These are phyloP conservation scores for Sesia apiformis DNA, from an alignment of 2,888 invertebrate genomes.

Conservation along the genomic window DNA sequence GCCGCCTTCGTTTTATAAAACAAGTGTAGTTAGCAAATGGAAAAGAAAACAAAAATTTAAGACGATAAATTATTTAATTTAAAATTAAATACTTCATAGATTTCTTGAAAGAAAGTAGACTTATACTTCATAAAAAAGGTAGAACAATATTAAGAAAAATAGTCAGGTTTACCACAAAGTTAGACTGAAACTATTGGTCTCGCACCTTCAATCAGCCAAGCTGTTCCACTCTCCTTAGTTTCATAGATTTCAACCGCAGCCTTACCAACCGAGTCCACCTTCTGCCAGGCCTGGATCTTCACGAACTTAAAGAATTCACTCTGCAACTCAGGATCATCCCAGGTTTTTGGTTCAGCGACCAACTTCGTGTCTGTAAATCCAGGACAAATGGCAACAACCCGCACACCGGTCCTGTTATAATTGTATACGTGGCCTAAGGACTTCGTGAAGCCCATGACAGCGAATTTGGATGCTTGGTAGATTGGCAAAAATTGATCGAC, in stretches of 20 bases:
- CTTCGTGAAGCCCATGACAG: constrained; percentile 66
- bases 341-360: constrained; percentile 10
- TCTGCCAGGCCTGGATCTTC: constrained; percentile 28
- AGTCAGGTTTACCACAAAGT: neutral
- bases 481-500: constrained; percentile 65
- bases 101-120: too few species aligned
- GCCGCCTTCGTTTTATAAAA: too few species aligned
- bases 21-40: too few species aligned
- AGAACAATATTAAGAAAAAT: too few species aligned
- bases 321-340: constrained; percentile 8
- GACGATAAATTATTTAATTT: too few species aligned
- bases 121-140: too few species aligned
- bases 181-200: constrained; percentile 35
- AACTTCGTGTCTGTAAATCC: constrained; percentile 64
- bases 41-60: too few species aligned
- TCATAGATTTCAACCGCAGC: constrained; percentile 37
- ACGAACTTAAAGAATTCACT: constrained; percentile 18
- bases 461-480: constrained; percentile 77
- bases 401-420: constrained; percentile 58
- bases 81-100: too few species aligned
- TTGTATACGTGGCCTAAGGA: constrained; percentile 59
- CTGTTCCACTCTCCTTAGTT: constrained; percentile 60
- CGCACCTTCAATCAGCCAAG: constrained; percentile 66
- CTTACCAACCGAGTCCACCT: constrained; percentile 30
- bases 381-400: constrained; percentile 69